Evolutionary conservation across 1,140 invertebrate species (phyloP).

Genomic region (Drosophila carrolli): DNA sequence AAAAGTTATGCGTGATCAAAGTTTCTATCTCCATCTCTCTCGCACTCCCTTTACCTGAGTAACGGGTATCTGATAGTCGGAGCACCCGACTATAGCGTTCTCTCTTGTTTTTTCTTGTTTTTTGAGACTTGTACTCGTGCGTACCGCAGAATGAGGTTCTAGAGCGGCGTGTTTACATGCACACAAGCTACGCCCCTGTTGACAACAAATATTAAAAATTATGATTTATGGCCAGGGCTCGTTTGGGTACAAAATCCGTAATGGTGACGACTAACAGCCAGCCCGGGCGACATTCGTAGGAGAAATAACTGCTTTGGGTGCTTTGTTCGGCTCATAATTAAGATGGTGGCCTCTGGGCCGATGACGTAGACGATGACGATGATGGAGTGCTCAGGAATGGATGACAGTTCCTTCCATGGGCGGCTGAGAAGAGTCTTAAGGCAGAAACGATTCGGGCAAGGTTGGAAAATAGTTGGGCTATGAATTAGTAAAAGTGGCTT

Average conservation of each 20-base stretch:
- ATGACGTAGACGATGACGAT: slow-evolving; percentile 33
- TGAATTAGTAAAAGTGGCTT: background rate
- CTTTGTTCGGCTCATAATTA: slow-evolving; percentile 63
- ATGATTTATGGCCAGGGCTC: slow-evolving; percentile 71
- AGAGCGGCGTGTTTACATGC: slow-evolving; percentile 70
- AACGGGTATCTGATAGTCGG: too few relatives aligned
- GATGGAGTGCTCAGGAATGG: slow-evolving; percentile 59
- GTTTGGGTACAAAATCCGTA: slow-evolving; percentile 62
- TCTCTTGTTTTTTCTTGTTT: background rate
- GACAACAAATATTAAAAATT: slow-evolving; percentile 84
- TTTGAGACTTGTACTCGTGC: slow-evolving; percentile 18
- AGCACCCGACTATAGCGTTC: too few relatives aligned
- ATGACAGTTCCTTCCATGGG: slow-evolving; percentile 21
- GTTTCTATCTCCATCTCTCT: too few relatives aligned
- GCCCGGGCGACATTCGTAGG: slow-evolving; percentile 61
- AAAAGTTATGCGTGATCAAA: too few relatives aligned
- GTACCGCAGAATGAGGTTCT: slow-evolving; percentile 49
- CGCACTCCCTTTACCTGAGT: too few relatives aligned
- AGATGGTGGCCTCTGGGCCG: slow-evolving; percentile 42
- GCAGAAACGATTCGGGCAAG: slow-evolving; percentile 12
- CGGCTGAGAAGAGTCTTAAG: background rate
- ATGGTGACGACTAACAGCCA: slow-evolving; percentile 57
- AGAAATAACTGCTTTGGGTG: slow-evolving; percentile 55
- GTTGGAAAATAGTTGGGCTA: background rate
- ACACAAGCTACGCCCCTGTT: slow-evolving; percentile 80